Base-by-base conservation (phyloP, 2,797 vertebrate genomes). In the Gobio occitaniae region DNA sequence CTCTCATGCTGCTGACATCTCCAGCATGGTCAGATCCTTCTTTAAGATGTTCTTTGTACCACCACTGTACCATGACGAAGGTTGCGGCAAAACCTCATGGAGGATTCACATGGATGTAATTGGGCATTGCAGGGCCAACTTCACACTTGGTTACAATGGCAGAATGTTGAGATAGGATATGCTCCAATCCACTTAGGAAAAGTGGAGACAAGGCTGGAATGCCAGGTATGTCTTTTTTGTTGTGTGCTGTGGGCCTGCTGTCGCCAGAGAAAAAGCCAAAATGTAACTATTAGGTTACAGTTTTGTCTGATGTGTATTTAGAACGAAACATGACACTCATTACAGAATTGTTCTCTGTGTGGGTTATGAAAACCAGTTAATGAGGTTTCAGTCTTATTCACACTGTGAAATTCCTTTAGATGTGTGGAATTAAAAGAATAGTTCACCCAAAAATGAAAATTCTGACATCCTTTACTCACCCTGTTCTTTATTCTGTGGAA, bases 211-310 rank as follows among this genome's bases (percentile, higher is more conserved):
- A 0, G 96, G 95, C 90, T 94, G 95, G 96, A 96, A 97, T 97
- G 94, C 93, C 95, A 96, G 95, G 95, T 96, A 97, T 97, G 96
- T 95, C 94, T 95, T 92, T 93, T 90, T 91, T 94, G 94, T 94
- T 90, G 91, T 95, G 94, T 89, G 91, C 92, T 76, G 91, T 93
- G 95, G 95, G 95, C 95, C 91, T 92, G 90, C 95, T 96, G 96
- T 97, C 96, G 95, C 96, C 96, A 96, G 91, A 89, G 94, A 82
- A 93, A 95, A 95, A 95, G 95, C 94, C 94, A 95, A 94, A 95
- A 96, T 95, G 95, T 96, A 95, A 95, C 92, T 95, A 96, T 97
- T 94, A 93, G 93, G 94, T 97, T 97, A 96, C 96, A 95, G 94
- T 95, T 95, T 95, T 95, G 95, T 95, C 95, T 94, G 93, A 94